Evolutionary conservation across 2,113 vertebrate species (phyloP).

Genomic region (Smithornis capensis): DNA sequence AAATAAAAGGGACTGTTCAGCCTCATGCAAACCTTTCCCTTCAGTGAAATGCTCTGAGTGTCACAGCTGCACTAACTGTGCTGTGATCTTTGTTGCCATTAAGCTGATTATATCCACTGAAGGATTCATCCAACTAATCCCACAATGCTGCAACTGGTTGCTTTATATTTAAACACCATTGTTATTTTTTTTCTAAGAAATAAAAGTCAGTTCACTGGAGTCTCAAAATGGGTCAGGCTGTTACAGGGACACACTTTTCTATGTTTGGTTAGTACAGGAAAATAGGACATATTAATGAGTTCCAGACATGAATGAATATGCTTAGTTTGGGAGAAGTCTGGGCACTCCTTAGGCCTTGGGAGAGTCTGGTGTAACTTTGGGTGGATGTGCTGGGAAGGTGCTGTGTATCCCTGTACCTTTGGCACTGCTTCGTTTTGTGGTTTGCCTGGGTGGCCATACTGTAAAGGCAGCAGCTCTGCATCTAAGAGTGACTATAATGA

Average conservation of each 20-base stretch:
- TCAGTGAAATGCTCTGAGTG: not conserved
- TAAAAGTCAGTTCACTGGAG: not conserved
- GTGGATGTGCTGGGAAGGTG: not conserved
- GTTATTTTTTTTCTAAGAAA: not conserved
- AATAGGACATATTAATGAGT: not conserved
- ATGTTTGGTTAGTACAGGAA: not conserved
- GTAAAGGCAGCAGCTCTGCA: not conserved
- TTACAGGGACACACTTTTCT: not conserved
- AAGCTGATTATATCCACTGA: slow-evolving; percentile 59
- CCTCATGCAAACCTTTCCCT: not conserved
- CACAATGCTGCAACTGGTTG: slow-evolving; percentile 22
- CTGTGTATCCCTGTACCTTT: not conserved
- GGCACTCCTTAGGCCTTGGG: not conserved
- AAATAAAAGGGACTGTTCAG: not conserved
- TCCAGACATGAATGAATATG: not conserved
- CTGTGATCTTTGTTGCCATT: slow-evolving; percentile 68
- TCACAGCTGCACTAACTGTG: slow-evolving; percentile 36
- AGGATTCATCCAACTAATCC: slow-evolving; percentile 62
- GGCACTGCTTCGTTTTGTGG: not conserved
- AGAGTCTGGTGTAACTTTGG: not conserved
- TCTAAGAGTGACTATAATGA: not conserved
- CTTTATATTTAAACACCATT: slow-evolving; percentile 14
- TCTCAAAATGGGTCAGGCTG: not conserved
- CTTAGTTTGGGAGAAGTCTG: not conserved
- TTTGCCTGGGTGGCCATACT: not conserved